Base-by-base conservation (phyloP, 2,888 invertebrate species). In the Drosophila paramelanica region DNA sequence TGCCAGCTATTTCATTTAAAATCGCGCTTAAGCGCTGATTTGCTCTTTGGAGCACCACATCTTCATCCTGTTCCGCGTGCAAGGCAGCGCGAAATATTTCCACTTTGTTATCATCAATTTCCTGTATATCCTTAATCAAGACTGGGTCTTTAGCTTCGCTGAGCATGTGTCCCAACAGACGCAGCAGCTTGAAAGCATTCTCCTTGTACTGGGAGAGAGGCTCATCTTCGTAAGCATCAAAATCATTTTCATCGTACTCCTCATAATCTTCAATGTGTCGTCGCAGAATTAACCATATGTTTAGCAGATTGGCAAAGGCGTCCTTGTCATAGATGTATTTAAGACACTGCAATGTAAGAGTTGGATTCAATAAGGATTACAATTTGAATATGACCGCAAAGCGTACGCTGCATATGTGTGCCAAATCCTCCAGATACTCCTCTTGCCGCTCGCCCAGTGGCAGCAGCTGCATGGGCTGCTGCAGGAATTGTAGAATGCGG, bases 371-470 rank as follows among this genome's bases (percentile, higher is more conserved):
- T 20, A 13, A 11, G 8, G 5, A 20, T 20, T 45, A 7, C 0
- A 13, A 27, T 11, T 5, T 2, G 0, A 0, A 11, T 0, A 4
- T 5, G 5, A 11, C 8, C 1, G 13, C 1, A 4, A 0, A 13
- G 39, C 71, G 79, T 72, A 91, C 90, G 67, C 77, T 83, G 57
- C 86, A 82, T 17, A 91, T 83, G 70, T 91, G 92, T 25, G 89
- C 90, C 23, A 92, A 55, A 57, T 91, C 92, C 45, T 92, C 92
- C 2, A 92, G 76, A 20, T 90, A 85, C 51, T 91, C 92, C 58
- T 91, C 91, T 60, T 91, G 91, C 11, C 90, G 86, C 39, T 88
- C 86, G 2, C 89, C 88, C 38, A 92, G 66, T 14, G 91, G 90
- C 27, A 91, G 68, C n/a, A 92, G 67, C 73, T 88, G 90, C 42